phyloP scores from a whole-genome alignment of 2,888 invertebrate genomes.

The Acanthosepion lycidas region DNA sequence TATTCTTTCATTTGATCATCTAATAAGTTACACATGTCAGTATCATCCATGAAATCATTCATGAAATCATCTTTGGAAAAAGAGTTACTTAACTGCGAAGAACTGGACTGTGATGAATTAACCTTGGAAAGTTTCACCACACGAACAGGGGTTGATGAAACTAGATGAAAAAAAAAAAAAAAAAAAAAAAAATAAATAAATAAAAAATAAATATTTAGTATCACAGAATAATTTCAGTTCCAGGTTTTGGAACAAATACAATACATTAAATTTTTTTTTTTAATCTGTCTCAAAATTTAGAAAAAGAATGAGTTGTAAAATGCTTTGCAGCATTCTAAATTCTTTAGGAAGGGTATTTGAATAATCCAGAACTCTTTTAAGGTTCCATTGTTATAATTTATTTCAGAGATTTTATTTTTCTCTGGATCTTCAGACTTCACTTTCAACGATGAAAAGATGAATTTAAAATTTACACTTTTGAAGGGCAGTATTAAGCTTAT shows the following conservation, averaged over 20 bases:
- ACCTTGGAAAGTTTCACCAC: slow-evolving; percentile 11
- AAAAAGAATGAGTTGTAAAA: too few species aligned
- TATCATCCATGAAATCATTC: background rate
- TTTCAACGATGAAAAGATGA: too few species aligned
- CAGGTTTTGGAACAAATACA: background rate
- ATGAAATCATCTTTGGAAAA: background rate
- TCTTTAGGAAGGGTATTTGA: too few species aligned
- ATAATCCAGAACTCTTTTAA: too few species aligned
- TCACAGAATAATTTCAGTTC: background rate
- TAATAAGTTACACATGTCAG: background rate
- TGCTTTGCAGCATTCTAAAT: too few species aligned
- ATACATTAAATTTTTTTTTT: too few species aligned
- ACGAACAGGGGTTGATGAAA: slow-evolving; percentile 34
- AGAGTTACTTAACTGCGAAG: background rate
- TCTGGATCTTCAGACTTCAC: too few species aligned
- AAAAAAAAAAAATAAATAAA: background rate
- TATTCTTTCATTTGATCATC: background rate
- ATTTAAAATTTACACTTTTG: too few species aligned
- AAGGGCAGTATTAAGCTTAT: too few species aligned
- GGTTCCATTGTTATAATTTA: too few species aligned
- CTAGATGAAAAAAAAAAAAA: background rate
- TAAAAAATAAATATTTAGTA: background rate
- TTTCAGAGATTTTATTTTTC: too few species aligned
- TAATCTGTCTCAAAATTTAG: too few species aligned
- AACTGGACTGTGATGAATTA: background rate